phyloP scores from a whole-genome alignment of 2,113 vertebrate genomes.

The Tyrannus savana region DNA sequence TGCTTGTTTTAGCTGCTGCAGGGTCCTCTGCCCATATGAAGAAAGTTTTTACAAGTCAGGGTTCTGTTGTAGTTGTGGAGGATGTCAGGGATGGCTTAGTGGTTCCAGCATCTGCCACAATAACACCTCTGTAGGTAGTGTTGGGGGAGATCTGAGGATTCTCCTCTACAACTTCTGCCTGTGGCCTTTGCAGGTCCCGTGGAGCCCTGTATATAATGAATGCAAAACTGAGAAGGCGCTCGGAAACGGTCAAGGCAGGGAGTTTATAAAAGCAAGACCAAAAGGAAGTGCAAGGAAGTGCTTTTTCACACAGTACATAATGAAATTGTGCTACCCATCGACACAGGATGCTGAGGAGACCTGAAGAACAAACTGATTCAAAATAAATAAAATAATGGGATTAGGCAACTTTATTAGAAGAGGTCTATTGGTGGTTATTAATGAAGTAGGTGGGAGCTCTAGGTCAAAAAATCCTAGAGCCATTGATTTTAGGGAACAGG shows the following conservation, averaged over 20 bases:
- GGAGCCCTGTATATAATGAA: not conserved
- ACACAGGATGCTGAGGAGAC: constrained; percentile 33
- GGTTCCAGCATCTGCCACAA: not conserved
- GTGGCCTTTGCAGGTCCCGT: not conserved
- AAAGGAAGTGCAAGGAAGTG: constrained; percentile 15
- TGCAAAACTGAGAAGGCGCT: not conserved
- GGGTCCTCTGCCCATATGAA: not conserved
- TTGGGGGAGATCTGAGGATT: not conserved
- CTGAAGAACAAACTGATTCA: not conserved
- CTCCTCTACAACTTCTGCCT: fast-evolving
- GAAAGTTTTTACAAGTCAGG: not conserved
- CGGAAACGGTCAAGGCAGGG: not conserved
- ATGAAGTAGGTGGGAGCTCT: not conserved
- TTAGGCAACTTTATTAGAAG: constrained; percentile 18
- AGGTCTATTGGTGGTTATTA: constrained; percentile 4
- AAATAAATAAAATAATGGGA: constrained; percentile 42
- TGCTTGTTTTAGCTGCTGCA: not conserved
- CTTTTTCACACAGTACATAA: constrained; percentile 22
- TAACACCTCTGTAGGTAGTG: not conserved
- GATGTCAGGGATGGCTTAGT: not conserved
- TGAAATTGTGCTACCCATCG: not conserved
- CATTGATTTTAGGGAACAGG: not conserved
- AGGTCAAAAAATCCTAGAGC: not conserved
- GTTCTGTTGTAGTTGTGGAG: fast-evolving
- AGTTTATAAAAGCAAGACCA: not conserved